Evolutionary conservation across 2,888 invertebrate species (phyloP), one percentile per base, ranked within the genome.

Genomic region (Leptodirus hochenwartii): DNA sequence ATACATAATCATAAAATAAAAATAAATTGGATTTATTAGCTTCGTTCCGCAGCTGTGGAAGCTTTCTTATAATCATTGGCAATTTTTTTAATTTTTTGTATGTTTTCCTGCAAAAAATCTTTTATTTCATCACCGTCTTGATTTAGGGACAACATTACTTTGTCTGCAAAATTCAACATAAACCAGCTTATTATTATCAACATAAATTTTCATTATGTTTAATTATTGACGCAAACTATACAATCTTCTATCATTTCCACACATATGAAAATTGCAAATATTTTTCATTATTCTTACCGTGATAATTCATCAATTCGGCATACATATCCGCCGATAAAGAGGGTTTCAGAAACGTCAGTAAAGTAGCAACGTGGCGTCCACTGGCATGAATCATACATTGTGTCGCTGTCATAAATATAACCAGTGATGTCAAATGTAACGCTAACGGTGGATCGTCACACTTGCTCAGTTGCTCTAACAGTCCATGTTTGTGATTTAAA

Each of bases 311-410:
- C 2, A 93, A 59, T 32, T 66, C 56, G 2, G 61, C 50, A 47
- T 66, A 65, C 33, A 77, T 67, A 4, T 78, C 73, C 14, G 62
- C 59, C 35, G 66, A 66, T 28, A 93, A 53, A 41, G 71, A 69
- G 13, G 65, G 59, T 39, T 75, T 71, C 29, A 95, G 62, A 50
- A 69, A 79, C 2, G 63, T 49, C 25, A 93, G 61, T 39, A 95
- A 67, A 11, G 72, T 62, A 1, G 87, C 75, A 8, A 96, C 87
- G 58, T 88, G 88, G 50, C 85, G 74, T 0, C 96, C 96, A 15
- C 93, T 91, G 9, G 88, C 88, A 54, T 93, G 87, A 15, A 95
- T 49, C 61, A 88, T 80, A 41, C 64, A 70, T 43, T 84, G 80
- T 2, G 81, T 82, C 3, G 73, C 62, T 6, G 71, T 68, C 29